Conservation (phyloP, 1,140 invertebrate genomes). For the Drosophila watanabei region DNA sequence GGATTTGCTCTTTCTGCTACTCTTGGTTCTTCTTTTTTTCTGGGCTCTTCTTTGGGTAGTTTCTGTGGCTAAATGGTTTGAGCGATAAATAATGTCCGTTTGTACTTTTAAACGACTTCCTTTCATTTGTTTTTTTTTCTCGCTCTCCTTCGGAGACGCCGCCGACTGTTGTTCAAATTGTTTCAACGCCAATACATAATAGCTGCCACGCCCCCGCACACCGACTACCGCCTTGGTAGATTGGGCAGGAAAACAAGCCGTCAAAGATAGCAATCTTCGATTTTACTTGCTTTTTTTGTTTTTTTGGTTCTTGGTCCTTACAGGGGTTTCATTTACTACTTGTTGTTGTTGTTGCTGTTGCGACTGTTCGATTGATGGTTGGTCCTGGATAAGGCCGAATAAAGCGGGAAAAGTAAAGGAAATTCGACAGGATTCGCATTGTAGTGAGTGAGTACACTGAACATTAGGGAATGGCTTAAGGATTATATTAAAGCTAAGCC, state of each 20-base stretch:
- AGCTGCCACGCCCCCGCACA: slow-evolving; percentile 60
- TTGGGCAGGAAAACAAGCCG: slow-evolving; percentile 80
- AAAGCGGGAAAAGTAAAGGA: slow-evolving; percentile 44
- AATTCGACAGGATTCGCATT: slow-evolving; percentile 48
- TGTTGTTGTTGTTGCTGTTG: slow-evolving; percentile 63
- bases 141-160: slow-evolving; percentile 22
- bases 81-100: slow-evolving; percentile 85
- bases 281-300: slow-evolving; percentile 63
- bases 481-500: neutral
- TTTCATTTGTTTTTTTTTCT: slow-evolving; percentile 79
- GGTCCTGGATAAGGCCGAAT: slow-evolving; percentile 61
- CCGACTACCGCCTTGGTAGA: slow-evolving; percentile 7
- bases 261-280: slow-evolving; percentile 86
- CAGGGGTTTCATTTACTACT: slow-evolving; percentile 77
- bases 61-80: slow-evolving; percentile 81
- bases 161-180: slow-evolving; percentile 80
- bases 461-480: neutral
- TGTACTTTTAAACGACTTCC: slow-evolving; percentile 86
- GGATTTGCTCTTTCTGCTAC: slow-evolving; percentile 19
- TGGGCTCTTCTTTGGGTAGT: slow-evolving; percentile 62
- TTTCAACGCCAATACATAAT: slow-evolving; percentile 85
- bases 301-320: slow-evolving; percentile 14
- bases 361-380: slow-evolving; percentile 77
- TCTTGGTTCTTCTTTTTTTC: slow-evolving; percentile 20
- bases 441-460: slow-evolving; percentile 33